These are phyloP conservation scores for Myiagra hebetior DNA, from an alignment of 2,113 vertebrate species.

Conservation along the genomic window DNA sequence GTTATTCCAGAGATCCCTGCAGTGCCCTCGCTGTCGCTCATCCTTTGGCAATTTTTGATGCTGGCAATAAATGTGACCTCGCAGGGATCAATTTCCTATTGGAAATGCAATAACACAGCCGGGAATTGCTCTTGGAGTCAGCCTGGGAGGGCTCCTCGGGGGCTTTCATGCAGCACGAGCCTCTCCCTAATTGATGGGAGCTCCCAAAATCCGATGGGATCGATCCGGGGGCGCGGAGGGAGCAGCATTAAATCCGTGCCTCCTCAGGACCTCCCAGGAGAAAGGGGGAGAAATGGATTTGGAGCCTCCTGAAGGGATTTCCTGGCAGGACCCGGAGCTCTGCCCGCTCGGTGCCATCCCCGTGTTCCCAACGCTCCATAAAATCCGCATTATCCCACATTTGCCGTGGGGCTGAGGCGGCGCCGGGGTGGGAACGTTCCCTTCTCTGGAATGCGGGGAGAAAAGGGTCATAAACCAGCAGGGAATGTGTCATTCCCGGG, in stretches of 20 bases:
- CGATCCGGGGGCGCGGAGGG: background rate
- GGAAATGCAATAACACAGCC: background rate
- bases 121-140: background rate
- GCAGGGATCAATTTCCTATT: background rate
- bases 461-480: background rate
- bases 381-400: background rate
- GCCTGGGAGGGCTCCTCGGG: background rate
- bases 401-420: background rate
- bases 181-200: background rate
- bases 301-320: background rate
- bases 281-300: background rate
- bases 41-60: background rate
- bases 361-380: accelerated
- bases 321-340: background rate
- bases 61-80: background rate
- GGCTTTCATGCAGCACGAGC: background rate
- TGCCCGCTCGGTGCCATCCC: background rate
- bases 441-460: background rate
- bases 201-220: background rate
- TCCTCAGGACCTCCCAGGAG: background rate
- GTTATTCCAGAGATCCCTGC: background rate
- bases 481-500: no score
- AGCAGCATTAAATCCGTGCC: background rate
- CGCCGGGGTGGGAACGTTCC: background rate
- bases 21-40: background rate